Base-by-base conservation (phyloP, 2,113 vertebrate species). In the Guaruba guarouba region DNA sequence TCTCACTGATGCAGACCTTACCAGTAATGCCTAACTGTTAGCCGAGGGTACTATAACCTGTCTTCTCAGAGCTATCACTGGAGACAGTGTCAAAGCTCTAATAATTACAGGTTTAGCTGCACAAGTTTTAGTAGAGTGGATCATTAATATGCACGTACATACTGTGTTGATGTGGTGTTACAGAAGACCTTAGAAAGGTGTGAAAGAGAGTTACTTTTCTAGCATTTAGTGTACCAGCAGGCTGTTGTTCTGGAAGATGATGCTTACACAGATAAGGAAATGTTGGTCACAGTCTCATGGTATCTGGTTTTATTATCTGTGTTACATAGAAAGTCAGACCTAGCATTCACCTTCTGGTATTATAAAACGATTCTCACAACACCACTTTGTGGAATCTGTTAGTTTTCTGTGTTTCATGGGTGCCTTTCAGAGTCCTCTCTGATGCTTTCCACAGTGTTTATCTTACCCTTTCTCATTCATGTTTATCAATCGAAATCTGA, bases 401-500 rank as follows among this genome's bases (percentile, higher is more conserved):
- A 14, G 13, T 22, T 81, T 86, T 67, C 43, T 82, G 20, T 71
- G 6, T 68, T 68, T 63, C 29, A 6, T 14, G 23, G 29, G 6
- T 75, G 16, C 22, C 27, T 90, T 92, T 22, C 27, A 55, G 46
- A 61, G 12, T 39, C 54, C 27, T 44, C 6, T 73, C 24, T 11
- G 57, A 29, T 14, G 55, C 28, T 85, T 49, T 69, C 59, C 18
- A 62, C 33, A 7, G 27, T 33, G 8, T 54, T 82, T 75, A 41
- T 79, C 39, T 75, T 35, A 17, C 29, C 5, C 69, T 76, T 77
- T 61, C 39, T 66, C 11, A 22, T 57, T 75, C 8, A 14, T 1
- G 0, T 69, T 11, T 78, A 33, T 78, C 7, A 69, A 3, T 49
- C 0, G 0, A 77, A 91, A 84, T 20, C 22, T 39, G 13, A 64